A percentile compares a stretch with the other conserved stretches of the same genome.
phyloP scores from a whole-genome alignment of 1,140 invertebrate species.

The Drosophila willistoni region DNA sequence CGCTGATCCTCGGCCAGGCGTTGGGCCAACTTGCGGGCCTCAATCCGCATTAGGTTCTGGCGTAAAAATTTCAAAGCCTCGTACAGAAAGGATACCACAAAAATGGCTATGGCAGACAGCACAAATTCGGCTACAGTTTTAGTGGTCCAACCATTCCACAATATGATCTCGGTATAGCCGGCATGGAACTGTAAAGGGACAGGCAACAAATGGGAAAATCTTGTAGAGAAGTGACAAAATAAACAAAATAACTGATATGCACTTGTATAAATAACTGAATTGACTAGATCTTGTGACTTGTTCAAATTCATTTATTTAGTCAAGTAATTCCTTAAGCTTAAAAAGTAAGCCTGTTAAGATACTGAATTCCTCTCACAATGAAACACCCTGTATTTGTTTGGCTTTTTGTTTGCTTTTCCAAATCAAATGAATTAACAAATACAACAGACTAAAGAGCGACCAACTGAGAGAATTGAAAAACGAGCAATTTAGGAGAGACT shows the following conservation, averaged over 20 bases:
- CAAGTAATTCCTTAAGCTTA: too few relatives aligned
- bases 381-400: constrained; percentile 52
- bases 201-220: not conserved
- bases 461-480: constrained; percentile 5
- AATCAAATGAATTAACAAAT: constrained; percentile 33
- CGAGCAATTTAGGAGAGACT: not conserved
- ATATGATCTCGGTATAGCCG: constrained; percentile 88
- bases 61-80: constrained; percentile 74
- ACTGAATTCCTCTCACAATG: not conserved
- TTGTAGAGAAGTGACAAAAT: too few relatives aligned
- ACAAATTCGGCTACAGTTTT: constrained; percentile 69
- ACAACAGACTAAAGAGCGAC: constrained; percentile 24
- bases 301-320: too few relatives aligned
- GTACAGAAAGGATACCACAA: constrained; percentile 67
- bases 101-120: constrained; percentile 66
- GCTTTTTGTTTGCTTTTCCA: constrained; percentile 26
- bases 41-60: constrained; percentile 51
- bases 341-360: too few relatives aligned
- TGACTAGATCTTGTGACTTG: too few relatives aligned
- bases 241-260: constrained; percentile 16
- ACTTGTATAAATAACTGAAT: not conserved
- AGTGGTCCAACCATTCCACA: constrained; percentile 90
- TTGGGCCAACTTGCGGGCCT: constrained; percentile 50
- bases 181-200: constrained; percentile 88
- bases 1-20: constrained; percentile 54